Conservation (phyloP, 2,888 invertebrate genomes). For the Alviniconcha strummeri region DNA sequence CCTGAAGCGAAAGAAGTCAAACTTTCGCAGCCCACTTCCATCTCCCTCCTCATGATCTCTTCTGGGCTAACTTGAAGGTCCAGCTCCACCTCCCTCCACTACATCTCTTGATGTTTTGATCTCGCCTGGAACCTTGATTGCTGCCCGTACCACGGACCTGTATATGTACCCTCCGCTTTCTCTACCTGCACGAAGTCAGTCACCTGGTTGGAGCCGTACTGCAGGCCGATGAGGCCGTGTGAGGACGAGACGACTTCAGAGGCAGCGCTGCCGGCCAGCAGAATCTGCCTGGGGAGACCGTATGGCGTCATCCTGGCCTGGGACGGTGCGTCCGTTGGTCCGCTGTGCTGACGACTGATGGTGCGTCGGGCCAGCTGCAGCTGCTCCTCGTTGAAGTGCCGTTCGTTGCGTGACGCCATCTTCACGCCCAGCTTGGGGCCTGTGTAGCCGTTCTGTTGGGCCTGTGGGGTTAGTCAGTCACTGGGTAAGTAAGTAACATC, state of each 20-base stretch:
- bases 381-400: constrained; percentile 93
- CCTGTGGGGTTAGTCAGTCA: constrained; percentile 52
- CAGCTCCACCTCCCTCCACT: too few species aligned
- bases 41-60: too few species aligned
- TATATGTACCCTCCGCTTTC: too few species aligned
- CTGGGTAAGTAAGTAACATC: too few species aligned
- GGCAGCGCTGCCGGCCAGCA: constrained; percentile 9
- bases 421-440: constrained; percentile 94
- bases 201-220: constrained; percentile 34
- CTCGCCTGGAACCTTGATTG: too few species aligned
- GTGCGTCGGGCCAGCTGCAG: constrained; percentile 92
- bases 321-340: constrained; percentile 96
- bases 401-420: constrained; percentile 94
- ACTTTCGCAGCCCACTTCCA: too few species aligned
- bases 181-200: too few species aligned
- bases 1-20: too few species aligned
- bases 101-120: too few species aligned
- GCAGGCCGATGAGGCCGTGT: constrained; percentile 22
- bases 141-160: too few species aligned
- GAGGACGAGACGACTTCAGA: not conserved
- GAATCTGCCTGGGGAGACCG: constrained; percentile 76
- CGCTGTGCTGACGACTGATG: constrained; percentile 90
- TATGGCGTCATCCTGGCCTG: constrained; percentile 88
- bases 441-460: constrained; percentile 76
- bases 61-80: too few species aligned